Base-by-base conservation (phyloP, 2,888 invertebrate genomes). In the Acronicta aceris region DNA sequence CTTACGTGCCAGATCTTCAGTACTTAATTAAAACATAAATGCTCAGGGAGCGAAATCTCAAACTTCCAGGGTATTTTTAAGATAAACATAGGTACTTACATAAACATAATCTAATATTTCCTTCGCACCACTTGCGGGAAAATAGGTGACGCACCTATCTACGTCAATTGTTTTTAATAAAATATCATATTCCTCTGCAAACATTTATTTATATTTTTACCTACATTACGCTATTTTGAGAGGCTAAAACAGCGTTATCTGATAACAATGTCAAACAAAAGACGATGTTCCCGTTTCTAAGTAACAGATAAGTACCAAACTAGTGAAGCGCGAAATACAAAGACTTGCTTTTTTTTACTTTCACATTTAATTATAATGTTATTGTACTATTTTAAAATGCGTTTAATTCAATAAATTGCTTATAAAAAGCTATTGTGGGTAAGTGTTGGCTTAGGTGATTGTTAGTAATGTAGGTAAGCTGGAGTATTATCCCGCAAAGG, bases 401-500 rank as follows among this genome's bases (percentile, higher is more conserved):
- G 27, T 10, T 65, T 40, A 36, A 41, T 49, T 3, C 36, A 36
- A 25, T 25, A 66, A 25, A 45, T 38, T 41, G 17, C 13, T 15
- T 38, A 12, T 33, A 12, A 33, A 38, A 5, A 13, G n/a, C 1
- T 38, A 27, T 48, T 57, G 48, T 57, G 0, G 15, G 17, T 43
- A 50, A 61, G 62, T 52, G 25, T 40, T 50, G 27, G 42, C 42
- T 12, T 46, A 42, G 43, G 47, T 48, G 57, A 52, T 49, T 55
- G 21, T 33, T 53, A 47, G 48, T 49, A 17, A 51, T 59, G 54
- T 49, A n/a, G n/a, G n/a, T n/a, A 62, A 59, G 69, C 59, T 55
- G 51, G 62, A 69, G 59, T 74, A 80, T 70, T 63, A 81, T 79
- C 73, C 61, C 80, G 81, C 80, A 84, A 83, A 88, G 91, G 90